Conservation (phyloP, 2,888 invertebrate species). For the Alloplasta piceator region DNA sequence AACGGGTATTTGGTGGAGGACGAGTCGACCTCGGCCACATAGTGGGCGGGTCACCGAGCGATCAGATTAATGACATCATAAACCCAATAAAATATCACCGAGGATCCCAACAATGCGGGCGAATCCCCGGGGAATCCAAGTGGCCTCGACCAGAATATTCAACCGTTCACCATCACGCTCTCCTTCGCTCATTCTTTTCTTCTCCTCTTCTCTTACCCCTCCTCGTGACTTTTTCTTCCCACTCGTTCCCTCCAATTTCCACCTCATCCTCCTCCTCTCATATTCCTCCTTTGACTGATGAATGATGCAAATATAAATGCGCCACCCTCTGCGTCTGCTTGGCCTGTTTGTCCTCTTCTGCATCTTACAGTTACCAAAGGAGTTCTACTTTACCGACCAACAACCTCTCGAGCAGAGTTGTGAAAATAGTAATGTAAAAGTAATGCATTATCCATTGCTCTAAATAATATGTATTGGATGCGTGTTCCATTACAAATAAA, state of each 20-base stretch:
- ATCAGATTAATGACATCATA: conserved; percentile 83
- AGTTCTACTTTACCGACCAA: no score
- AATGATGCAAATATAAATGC: conserved; percentile 81
- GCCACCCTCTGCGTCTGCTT: conserved; percentile 62
- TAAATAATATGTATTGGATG: no score
- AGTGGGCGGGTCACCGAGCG: conserved; percentile 77
- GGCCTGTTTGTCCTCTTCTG: not conserved
- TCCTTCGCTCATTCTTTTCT: conserved; percentile 57
- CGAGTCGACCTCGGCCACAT: conserved; percentile 72
- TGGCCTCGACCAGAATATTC: conserved; percentile 39
- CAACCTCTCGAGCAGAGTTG: no score
- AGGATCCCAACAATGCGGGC: conserved; percentile 79
- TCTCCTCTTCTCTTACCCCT: conserved; percentile 31
- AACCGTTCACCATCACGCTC: conserved; percentile 55
- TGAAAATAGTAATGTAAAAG: no score
- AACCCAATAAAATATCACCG: conserved; percentile 83
- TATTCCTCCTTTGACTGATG: conserved; percentile 75
- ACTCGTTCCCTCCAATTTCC: conserved; percentile 40
- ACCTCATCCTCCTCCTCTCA: conserved; percentile 45
- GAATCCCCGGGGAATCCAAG: conserved; percentile 75
- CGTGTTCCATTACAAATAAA: no score
- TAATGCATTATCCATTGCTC: no score
- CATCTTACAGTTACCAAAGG: not conserved
- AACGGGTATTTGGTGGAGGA: conserved; percentile 23
- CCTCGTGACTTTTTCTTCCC: conserved; percentile 50